Conservation (phyloP, 2,113 vertebrate species). For the Phoxinus phoxinus region DNA sequence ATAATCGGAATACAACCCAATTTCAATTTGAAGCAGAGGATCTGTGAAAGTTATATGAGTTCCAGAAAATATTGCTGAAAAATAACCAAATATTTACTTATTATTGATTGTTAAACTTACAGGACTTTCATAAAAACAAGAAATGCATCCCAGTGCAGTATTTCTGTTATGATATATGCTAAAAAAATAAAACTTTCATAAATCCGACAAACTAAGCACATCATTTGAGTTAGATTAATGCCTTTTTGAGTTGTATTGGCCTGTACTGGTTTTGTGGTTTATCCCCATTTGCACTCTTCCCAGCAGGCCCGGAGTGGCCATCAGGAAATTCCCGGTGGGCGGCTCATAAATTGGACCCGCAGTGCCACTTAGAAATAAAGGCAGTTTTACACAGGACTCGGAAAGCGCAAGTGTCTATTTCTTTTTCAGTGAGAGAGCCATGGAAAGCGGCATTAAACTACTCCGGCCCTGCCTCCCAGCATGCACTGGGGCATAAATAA, state of each 20-base stretch:
- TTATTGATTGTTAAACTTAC: background rate
- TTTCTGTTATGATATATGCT: background rate
- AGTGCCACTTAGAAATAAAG: too few relatives aligned
- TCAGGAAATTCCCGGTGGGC: too few relatives aligned
- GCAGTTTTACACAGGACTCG: too few relatives aligned
- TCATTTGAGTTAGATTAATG: too few relatives aligned
- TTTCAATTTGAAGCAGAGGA: background rate
- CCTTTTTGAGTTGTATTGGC: background rate
- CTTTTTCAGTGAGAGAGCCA: too few relatives aligned
- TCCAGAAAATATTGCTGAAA: background rate
- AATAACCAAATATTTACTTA: background rate
- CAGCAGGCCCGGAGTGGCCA: background rate
- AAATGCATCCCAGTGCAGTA: background rate
- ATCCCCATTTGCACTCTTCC: background rate
- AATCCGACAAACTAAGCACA: background rate
- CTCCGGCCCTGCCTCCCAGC: background rate
- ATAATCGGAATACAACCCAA: background rate
- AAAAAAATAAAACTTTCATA: background rate
- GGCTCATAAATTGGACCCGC: too few relatives aligned
- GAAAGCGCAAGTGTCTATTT: too few relatives aligned
- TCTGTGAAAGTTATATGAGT: background rate
- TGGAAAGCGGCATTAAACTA: too few relatives aligned
- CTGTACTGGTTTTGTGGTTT: background rate
- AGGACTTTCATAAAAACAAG: background rate
- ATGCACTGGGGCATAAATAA: background rate